Conservation (phyloP, 2,888 invertebrate species). For the Epinotia demarniana region DNA sequence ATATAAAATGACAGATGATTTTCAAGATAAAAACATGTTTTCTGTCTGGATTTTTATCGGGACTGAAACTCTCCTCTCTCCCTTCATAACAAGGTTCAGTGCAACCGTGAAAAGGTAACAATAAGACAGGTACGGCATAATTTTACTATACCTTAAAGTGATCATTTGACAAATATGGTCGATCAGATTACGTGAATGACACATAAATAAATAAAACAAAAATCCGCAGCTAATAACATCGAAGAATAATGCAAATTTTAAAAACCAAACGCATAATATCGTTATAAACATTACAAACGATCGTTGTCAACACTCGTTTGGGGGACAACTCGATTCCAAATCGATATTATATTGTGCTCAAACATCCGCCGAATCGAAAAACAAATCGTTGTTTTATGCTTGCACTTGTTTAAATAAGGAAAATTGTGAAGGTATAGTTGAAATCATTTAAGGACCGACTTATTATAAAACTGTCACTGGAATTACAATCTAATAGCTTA, state of each 20-base stretch:
- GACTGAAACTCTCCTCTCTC: too few species aligned
- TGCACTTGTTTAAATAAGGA: slow-evolving; percentile 19
- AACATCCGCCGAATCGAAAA: slow-evolving; percentile 18
- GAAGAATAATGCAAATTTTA: slow-evolving; percentile 14
- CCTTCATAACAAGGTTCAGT: too few species aligned
- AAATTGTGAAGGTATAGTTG: background rate
- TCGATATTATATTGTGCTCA: slow-evolving; percentile 31
- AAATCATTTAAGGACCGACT: too few species aligned
- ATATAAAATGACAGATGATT: too few species aligned
- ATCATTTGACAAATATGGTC: background rate
- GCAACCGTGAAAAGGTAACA: too few species aligned
- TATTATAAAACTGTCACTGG: too few species aligned
- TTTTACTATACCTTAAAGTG: too few species aligned
- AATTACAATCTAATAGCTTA: too few species aligned
- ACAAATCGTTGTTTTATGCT: slow-evolving; percentile 20
- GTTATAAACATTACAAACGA: slow-evolving; percentile 21
- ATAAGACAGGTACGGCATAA: too few species aligned
- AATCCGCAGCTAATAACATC: slow-evolving; percentile 13
- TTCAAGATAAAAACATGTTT: too few species aligned
- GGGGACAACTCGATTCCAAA: background rate
- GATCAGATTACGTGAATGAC: background rate
- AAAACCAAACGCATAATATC: slow-evolving; percentile 29
- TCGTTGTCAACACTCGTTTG: slow-evolving; percentile 9
- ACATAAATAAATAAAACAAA: background rate
- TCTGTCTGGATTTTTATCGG: too few species aligned